A percentile compares a stretch with the other conserved stretches of the same genome.
Evolutionary conservation across 2,888 invertebrate species (phyloP).

Genomic region (Cistogaster globosa): DNA sequence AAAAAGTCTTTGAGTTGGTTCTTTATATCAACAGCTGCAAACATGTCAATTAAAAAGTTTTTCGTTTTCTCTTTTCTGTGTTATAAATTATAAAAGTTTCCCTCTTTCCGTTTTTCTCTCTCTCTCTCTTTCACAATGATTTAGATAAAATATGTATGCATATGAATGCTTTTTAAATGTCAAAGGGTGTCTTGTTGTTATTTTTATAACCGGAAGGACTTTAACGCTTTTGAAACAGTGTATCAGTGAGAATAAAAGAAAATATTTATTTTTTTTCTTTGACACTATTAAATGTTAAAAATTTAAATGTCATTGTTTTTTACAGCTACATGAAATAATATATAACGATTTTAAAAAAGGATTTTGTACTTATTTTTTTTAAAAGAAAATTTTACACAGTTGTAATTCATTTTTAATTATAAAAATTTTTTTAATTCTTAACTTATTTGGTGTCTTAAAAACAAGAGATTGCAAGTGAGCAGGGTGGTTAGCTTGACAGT

Average conservation of each 20-base stretch:
- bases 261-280: not conserved
- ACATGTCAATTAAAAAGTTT: not conserved
- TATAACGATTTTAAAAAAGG: too few relatives aligned
- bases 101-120: not conserved
- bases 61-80: not conserved
- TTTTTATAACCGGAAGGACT: conserved; percentile 15
- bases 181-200: conserved; percentile 29
- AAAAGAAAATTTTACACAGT: too few relatives aligned
- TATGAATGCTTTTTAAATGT: conserved; percentile 33
- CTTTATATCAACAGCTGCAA: not conserved
- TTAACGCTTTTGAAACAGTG: conserved; percentile 28
- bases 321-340: not conserved
- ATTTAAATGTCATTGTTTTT: not conserved
- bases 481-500: too few relatives aligned
- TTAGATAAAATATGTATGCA: not conserved
- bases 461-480: too few relatives aligned
- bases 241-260: not conserved
- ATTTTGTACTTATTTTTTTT: too few relatives aligned
- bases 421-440: too few relatives aligned
- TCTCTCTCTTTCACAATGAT: not conserved
- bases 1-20: not conserved
- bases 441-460: too few relatives aligned
- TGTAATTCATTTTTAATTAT: too few relatives aligned
- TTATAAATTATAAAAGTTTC: not conserved
- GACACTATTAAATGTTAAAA: not conserved